These are phyloP conservation scores for Acipenser oxyrinchus DNA, from an alignment of 2,797 vertebrate genomes.

Conservation along the genomic window DNA sequence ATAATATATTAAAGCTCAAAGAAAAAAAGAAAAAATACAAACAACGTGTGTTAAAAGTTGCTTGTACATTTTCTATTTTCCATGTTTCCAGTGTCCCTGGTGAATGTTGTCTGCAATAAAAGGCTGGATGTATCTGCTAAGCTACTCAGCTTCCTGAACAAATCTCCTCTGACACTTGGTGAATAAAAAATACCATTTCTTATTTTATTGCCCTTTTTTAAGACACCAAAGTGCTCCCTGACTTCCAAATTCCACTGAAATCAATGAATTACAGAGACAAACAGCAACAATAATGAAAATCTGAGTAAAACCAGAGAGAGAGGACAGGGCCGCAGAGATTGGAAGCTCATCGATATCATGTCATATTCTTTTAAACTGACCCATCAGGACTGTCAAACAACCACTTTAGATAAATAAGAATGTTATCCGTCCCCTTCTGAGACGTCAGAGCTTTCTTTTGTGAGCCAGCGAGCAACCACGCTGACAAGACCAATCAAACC, in stretches of 20 bases:
- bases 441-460: conserved; percentile 10
- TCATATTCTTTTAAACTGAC: conserved; percentile 12
- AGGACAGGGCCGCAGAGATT: conserved; percentile 3
- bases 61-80: too few species aligned
- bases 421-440: conserved; percentile 12
- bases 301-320: background rate
- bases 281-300: conserved; percentile 4
- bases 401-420: conserved; percentile 14
- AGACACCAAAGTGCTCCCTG: background rate
- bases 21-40: too few species aligned
- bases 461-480: background rate
- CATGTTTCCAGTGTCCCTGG: too few species aligned
- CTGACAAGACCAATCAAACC: conserved; percentile 5
- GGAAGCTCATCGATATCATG: conserved; percentile 8
- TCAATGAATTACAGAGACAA: background rate
- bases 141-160: background rate
- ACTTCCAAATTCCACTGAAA: background rate
- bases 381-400: conserved; percentile 9
- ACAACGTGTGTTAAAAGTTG: too few species aligned
- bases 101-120: too few species aligned
- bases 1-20: too few species aligned
- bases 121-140: background rate
- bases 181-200: background rate
- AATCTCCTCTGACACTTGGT: background rate
- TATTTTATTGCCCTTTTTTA: background rate